Base-by-base conservation (phyloP, 2,113 vertebrate genomes). In the Thermophis baileyi region DNA sequence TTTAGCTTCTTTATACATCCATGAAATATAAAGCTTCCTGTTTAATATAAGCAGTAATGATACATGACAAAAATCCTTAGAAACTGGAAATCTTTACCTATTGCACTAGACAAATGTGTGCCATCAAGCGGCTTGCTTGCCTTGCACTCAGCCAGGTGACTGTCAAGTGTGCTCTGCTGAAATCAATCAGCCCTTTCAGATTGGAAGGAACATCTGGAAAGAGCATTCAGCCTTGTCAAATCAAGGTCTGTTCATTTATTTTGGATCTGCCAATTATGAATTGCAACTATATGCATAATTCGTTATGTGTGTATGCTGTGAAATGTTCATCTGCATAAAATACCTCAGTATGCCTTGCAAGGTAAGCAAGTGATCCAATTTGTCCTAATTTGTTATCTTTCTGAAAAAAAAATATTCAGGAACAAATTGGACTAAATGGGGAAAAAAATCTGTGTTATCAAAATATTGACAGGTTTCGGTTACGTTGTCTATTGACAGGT, bases 61-160 rank as follows among this genome's bases (percentile, higher is more conserved):
- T 97, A 98, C 94, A 97, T 96, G 97, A 96, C 96, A 95, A 95
- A 94, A 95, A 8, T 96, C 96, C 94, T 96, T 96, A 94, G 94
- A 95, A 91, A 9, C 92, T 95, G 95, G 95, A 95, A 92, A n/a
- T 12, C 95, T 85, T 95, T 1, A 92, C 93, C 93, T 91, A 92
- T 96, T 95, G 96, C 95, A 95, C 94, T 97, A 96, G 94, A 96
- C 93, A 95, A 96, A 95, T 97, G 96, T 96, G 95, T 97, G 96
- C 96, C 94, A 96, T 95, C 90, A 94, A 94, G 90, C 54, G 0
- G 49, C 92, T 30, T 0, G 89, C 49, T 47, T 92, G 92, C 81
- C 11, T 0, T 0, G 87, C 5, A 0, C 0, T 49, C 85, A 91
- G 11, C 44, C 91, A 92, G 94, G 93, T 89, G 18, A 69, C 95